Base-by-base conservation (phyloP, 2,113 vertebrate genomes). In the Malurus alboscapulatus region DNA sequence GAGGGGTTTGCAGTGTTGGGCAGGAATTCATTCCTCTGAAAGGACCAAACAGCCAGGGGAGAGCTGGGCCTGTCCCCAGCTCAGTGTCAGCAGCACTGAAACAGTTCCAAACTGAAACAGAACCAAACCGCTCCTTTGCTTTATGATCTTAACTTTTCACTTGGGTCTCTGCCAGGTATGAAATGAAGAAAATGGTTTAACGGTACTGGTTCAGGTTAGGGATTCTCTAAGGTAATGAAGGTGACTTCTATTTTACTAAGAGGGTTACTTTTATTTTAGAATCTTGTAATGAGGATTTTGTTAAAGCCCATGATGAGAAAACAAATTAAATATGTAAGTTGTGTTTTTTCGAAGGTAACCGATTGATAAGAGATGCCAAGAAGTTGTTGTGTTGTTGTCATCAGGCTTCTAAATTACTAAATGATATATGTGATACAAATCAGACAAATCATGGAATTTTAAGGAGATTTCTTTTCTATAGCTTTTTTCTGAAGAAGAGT, bases 71-170 rank as follows among this genome's bases (percentile, higher is more conserved):
- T 3, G 0, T 63, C 55, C 62, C 34, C 22, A 10, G 4, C 25
- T 1, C 1, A 1, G 29, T 29, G 5, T 6, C 45, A 11, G 36
- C 8, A 10, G 26, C 36, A 36, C 36, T 36, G 36, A 36, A 36
- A 36, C 36, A 36, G 36, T 36, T 36, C 36, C 36, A 36, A 36
- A 36, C 36, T 36, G 36, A 36, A 36, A 36, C 36, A 36, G 36
- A 8, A 36, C 36, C 36, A 36, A 36, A 36, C 36, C 3, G 36
- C 8, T 36, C 1, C 0, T 30, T 1, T 24, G 19, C 32, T 67
- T 74, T 19, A 0, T 13, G 20, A 11, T 57, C 53, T 36, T 47
- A 44, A 17, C 29, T 67, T 51, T 61, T 47, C 45, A 5, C 32
- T 57, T 73, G 14, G 20, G 14, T 42, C 36, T 73, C 66, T 25